phyloP scores from a whole-genome alignment of 1,140 invertebrate genomes.

The Mylabris phalerata region DNA sequence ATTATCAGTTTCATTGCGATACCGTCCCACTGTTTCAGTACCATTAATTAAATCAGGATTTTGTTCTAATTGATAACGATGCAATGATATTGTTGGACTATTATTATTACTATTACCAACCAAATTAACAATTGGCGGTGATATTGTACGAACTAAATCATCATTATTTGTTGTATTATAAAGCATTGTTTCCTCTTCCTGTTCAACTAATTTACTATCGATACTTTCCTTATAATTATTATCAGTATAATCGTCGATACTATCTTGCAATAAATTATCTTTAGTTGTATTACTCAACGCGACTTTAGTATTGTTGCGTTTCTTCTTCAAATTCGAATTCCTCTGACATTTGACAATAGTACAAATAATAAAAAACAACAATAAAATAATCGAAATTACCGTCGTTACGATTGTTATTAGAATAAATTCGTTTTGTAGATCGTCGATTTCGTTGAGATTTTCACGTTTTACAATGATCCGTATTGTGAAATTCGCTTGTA shows the following conservation, averaged over 20 bases:
- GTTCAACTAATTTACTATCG: slow-evolving; percentile 4
- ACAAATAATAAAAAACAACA: slow-evolving; percentile 54
- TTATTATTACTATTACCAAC: slow-evolving; percentile 22
- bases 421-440: slow-evolving; percentile 59
- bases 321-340: slow-evolving; percentile 39
- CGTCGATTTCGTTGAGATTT: slow-evolving; percentile 54
- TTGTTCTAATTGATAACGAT: slow-evolving; percentile 55
- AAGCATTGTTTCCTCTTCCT: slow-evolving; percentile 15
- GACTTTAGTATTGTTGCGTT: slow-evolving; percentile 19
- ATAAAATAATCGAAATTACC: slow-evolving; percentile 48
- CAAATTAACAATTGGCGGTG: slow-evolving; percentile 12
- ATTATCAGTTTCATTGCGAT: slow-evolving; percentile 41
- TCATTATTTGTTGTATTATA: slow-evolving; percentile 16
- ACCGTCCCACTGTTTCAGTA: slow-evolving; percentile 59
- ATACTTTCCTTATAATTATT: slow-evolving; percentile 11
- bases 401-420: slow-evolving; percentile 56
- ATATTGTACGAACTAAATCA: slow-evolving; percentile 21
- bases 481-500: slow-evolving; percentile 70
- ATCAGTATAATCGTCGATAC: slow-evolving; percentile 15
- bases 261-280: slow-evolving; percentile 20
- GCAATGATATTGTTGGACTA: slow-evolving; percentile 35
- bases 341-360: slow-evolving; percentile 52
- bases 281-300: slow-evolving; percentile 18
- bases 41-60: slow-evolving; percentile 72
- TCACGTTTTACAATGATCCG: slow-evolving; percentile 65